phyloP scores from a whole-genome alignment of 1,140 invertebrate species.

The Hirudo medicinalis region DNA sequence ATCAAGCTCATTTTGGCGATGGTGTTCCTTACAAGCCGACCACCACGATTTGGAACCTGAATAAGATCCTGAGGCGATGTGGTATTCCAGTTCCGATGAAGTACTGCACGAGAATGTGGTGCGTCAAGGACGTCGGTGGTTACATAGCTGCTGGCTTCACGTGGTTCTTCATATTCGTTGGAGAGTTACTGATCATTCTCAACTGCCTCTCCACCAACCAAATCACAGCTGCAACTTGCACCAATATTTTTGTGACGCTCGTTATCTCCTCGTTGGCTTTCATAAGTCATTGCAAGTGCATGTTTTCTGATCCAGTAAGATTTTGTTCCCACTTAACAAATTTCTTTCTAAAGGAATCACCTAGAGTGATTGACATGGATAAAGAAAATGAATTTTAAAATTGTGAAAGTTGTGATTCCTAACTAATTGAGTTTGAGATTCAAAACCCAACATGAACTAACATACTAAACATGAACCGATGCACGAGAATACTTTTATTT shows the following conservation, averaged over 20 bases:
- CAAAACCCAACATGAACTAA: too few species aligned
- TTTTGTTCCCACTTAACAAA: not conserved
- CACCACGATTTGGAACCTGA: not conserved
- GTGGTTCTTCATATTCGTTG: constrained; percentile 19
- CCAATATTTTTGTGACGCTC: not conserved
- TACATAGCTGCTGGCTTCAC: constrained; percentile 17
- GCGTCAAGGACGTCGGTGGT: constrained; percentile 11
- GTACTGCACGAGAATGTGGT: constrained; percentile 16
- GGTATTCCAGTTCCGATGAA: constrained; percentile 1
- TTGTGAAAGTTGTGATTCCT: too few species aligned
- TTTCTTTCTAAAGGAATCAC: not conserved
- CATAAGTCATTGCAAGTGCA: constrained; percentile 15
- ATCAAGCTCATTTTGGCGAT: too few species aligned
- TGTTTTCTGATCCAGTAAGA: constrained; percentile 23
- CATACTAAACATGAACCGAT: too few species aligned
- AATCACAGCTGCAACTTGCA: not conserved
- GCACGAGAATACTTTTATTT: too few species aligned
- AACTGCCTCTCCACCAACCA: constrained; percentile 8
- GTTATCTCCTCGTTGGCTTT: constrained; percentile 15
- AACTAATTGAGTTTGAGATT: too few species aligned
- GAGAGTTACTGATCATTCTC: constrained; percentile 21
- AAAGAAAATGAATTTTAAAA: not conserved
- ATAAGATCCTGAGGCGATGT: not conserved
- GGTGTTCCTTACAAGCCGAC: not conserved
- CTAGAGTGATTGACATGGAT: not conserved